These are phyloP conservation scores for Amblyraja radiata DNA, from an alignment of 2,797 vertebrate genomes.

Conservation along the genomic window DNA sequence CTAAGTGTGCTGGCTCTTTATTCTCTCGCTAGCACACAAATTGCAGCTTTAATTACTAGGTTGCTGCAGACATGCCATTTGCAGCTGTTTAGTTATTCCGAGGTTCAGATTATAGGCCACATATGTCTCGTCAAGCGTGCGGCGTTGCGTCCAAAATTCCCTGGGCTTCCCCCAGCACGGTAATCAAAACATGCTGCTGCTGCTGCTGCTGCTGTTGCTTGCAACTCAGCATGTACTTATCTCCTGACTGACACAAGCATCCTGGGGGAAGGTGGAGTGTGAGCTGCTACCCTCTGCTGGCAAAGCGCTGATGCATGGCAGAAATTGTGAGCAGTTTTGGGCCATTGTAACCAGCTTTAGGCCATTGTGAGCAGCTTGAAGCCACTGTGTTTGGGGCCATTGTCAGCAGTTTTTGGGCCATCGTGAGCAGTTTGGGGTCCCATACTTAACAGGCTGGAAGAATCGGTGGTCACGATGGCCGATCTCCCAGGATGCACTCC, in stretches of 20 bases:
- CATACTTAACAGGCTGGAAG: no score
- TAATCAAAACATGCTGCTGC: neutral
- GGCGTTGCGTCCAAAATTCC: neutral
- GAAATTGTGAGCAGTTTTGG: no score
- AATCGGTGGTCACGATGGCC: no score
- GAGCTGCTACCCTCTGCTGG: constrained; percentile 5
- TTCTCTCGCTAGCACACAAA: neutral
- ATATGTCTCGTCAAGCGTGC: neutral
- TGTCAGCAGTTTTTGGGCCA: no score
- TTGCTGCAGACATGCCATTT: neutral
- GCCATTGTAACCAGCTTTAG: no score
- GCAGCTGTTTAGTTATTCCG: neutral
- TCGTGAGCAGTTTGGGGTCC: no score
- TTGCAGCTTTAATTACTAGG: neutral
- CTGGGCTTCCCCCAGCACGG: neutral
- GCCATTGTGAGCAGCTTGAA: no score
- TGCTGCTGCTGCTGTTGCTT: neutral
- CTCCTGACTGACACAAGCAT: constrained; percentile 8
- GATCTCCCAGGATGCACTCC: no score
- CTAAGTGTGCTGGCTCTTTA: neutral
- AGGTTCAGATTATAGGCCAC: neutral
- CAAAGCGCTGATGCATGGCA: neutral
- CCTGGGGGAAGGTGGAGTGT: neutral
- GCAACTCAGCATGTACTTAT: neutral
- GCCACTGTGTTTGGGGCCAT: no score